These are phyloP conservation scores for Crematogaster levior DNA, from an alignment of 2,888 invertebrate genomes.

Conservation along the genomic window DNA sequence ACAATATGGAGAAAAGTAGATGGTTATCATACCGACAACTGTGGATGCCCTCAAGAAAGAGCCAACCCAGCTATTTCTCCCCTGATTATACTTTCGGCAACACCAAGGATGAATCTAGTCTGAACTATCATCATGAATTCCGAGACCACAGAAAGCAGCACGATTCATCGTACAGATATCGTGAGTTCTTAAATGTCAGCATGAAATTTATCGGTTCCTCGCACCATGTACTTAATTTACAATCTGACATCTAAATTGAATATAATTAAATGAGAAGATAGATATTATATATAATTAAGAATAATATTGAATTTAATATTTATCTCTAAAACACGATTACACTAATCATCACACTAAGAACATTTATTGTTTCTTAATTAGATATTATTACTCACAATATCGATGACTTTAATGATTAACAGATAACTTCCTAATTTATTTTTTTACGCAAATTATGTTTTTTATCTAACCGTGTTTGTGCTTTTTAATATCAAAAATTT, in stretches of 20 bases:
- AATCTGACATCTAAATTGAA: neutral
- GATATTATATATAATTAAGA: neutral
- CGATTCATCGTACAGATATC: conserved; percentile 28
- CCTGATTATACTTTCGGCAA: conserved; percentile 55
- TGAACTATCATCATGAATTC: conserved; percentile 68
- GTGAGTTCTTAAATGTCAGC: conserved; percentile 50
- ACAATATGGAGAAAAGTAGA: conserved; percentile 10
- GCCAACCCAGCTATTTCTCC: conserved; percentile 52
- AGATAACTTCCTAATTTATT: neutral
- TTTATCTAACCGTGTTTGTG: neutral
- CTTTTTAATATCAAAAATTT: neutral
- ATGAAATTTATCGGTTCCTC: neutral
- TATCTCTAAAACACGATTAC: neutral
- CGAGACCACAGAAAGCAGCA: conserved; percentile 14
- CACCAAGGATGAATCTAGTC: conserved; percentile 59
- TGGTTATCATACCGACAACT: conserved; percentile 27
- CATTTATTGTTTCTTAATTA: neutral
- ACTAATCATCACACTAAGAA: neutral
- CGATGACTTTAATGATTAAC: neutral
- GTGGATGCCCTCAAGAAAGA: conserved; percentile 13
- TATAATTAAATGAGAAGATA: neutral
- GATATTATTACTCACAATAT: neutral
- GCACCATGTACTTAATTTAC: neutral
- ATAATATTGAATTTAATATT: neutral
- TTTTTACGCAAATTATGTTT: neutral